Percentiles rank a stretch among this genome's conserved stretches.
Conservation (phyloP, 2,888 invertebrate genomes). For the Miltochrista miniata region DNA sequence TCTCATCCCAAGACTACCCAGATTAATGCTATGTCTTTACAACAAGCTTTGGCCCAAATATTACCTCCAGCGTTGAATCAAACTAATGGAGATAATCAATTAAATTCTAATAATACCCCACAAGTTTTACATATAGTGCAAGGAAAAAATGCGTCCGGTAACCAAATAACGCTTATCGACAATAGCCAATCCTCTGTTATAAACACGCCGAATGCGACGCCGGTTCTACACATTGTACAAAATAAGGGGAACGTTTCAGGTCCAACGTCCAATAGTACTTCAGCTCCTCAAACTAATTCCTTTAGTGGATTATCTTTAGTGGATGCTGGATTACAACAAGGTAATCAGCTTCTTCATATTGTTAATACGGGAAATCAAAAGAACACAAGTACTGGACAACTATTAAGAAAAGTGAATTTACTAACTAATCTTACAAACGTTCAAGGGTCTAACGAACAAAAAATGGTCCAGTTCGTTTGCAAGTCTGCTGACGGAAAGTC, state of each 20-base stretch:
- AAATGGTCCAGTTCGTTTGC: conserved; percentile 85
- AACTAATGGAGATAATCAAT: conserved; percentile 59
- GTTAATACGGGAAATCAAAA: conserved; percentile 75
- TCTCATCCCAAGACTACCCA: conserved; percentile 64
- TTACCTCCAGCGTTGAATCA: conserved; percentile 73
- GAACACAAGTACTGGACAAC: conserved; percentile 61
- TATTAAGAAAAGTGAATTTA: conserved; percentile 77
- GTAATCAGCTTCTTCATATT: conserved; percentile 77
- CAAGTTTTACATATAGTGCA: conserved; percentile 79
- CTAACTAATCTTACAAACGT: conserved; percentile 74
- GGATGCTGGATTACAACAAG: conserved; percentile 71
- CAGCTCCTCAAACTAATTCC: conserved; percentile 54
- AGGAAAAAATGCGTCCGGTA: conserved; percentile 69
- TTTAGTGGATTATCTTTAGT: conserved; percentile 73
- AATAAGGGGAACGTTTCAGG: conserved; percentile 56
- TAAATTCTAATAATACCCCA: conserved; percentile 43
- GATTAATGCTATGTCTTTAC: conserved; percentile 71
- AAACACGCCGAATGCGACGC: conserved; percentile 63
- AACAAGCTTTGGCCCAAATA: conserved; percentile 78
- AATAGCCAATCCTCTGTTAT: conserved; percentile 70
- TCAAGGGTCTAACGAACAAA: conserved; percentile 77
- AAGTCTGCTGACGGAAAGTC: conserved; percentile 85
- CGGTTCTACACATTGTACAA: conserved; percentile 77
- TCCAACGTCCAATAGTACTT: conserved; percentile 51
- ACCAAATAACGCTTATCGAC: conserved; percentile 71